These are phyloP conservation scores for Zoanthus gigantus DNA, from an alignment of 92 coral and sea anemone genomes.

Conservation along the genomic window DNA sequence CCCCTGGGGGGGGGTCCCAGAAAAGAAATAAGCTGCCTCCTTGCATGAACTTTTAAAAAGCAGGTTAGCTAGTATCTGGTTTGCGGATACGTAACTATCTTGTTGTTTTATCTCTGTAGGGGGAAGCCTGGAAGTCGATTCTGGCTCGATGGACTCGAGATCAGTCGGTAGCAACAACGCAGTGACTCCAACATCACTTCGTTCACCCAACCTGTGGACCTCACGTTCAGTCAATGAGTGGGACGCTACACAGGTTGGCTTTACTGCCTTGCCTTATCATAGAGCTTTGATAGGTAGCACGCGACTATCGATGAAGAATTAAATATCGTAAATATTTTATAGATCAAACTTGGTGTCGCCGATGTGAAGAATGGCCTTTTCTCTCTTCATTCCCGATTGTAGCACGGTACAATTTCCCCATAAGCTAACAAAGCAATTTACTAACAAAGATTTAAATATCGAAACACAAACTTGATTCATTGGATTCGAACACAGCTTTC, in stretches of 20 bases:
- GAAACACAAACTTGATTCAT: too few species aligned
- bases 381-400: too few species aligned
- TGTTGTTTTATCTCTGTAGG: constrained; percentile 8
- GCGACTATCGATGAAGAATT: neutral
- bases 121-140: constrained; percentile 27
- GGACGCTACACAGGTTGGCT: constrained; percentile 81
- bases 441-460: too few species aligned
- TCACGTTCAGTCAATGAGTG: constrained; percentile 75
- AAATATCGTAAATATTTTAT: too few species aligned
- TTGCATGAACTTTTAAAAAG: too few species aligned
- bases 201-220: constrained; percentile 69
- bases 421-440: too few species aligned
- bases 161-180: constrained; percentile 30
- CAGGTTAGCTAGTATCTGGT: neutral
- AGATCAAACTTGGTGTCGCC: too few species aligned
- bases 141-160: constrained; percentile 32
- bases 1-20: too few species aligned
- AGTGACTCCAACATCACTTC: constrained; percentile 26
- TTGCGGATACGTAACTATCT: neutral
- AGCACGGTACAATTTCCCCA: too few species aligned
- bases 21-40: too few species aligned
- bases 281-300: neutral
- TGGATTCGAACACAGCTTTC: too few species aligned
- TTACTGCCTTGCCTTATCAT: neutral
- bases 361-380: too few species aligned